Percentiles rank a stretch among this genome's conserved stretches.
phyloP scores from a whole-genome alignment of 1,140 invertebrate species.

The Scaptomyza graminum region DNA sequence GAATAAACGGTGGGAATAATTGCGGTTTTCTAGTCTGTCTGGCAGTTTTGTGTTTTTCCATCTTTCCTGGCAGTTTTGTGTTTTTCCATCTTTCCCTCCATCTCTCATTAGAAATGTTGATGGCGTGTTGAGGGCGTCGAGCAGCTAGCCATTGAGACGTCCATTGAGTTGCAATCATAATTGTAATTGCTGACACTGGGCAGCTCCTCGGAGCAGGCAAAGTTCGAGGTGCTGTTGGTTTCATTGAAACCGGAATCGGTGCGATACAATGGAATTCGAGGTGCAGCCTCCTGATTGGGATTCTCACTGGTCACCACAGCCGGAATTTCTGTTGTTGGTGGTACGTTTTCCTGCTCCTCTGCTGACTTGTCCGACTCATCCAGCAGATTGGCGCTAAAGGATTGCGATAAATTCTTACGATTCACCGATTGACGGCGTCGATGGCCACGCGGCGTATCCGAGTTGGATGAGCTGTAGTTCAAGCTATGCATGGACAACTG shows the following conservation, averaged over 20 bases:
- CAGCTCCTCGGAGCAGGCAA: constrained; percentile 53
- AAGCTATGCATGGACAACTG: constrained; percentile 41
- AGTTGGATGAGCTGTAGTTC: constrained; percentile 77
- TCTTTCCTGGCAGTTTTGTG: no score
- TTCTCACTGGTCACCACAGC: not conserved
- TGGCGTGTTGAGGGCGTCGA: constrained; percentile 73
- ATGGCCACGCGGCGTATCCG: constrained; percentile 71
- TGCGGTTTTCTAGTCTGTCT: constrained; percentile 14
- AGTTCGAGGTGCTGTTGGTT: constrained; percentile 67
- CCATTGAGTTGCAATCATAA: constrained; percentile 30
- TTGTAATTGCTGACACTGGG: constrained; percentile 8
- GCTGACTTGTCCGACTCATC: constrained; percentile 27
- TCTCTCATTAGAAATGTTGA: constrained; percentile 22
- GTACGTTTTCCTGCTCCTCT: no score
- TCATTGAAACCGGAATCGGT: constrained; percentile 83
- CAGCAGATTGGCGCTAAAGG: constrained; percentile 64
- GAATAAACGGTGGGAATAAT: constrained; percentile 40
- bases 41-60: no score
- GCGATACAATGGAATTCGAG: constrained; percentile 56
- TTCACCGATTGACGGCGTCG: not conserved
- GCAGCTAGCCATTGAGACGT: constrained; percentile 71
- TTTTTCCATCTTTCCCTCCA: no score
- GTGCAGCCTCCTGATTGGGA: constrained; percentile 2
- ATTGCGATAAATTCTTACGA: constrained; percentile 81
- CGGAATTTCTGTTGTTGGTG: constrained; percentile 1